Evolutionary conservation across 1,140 invertebrate species (phyloP).

Genomic region (Drosophila melanica): DNA sequence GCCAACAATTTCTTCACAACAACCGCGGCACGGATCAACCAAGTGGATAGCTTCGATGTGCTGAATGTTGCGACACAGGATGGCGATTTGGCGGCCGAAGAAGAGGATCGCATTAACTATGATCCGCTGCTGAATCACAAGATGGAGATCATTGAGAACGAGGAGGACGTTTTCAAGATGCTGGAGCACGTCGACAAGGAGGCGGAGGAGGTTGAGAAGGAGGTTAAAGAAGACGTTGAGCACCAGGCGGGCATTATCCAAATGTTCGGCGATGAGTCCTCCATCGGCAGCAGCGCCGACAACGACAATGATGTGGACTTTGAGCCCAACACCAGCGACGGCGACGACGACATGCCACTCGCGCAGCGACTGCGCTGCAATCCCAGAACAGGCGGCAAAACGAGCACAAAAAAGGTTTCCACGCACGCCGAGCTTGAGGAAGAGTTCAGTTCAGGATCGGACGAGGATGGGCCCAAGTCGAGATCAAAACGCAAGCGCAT

Average conservation of each 20-base stretch:
- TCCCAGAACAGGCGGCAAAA: constrained; percentile 18
- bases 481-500: constrained; percentile 60
- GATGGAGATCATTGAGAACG: constrained; percentile 78
- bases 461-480: constrained; percentile 39
- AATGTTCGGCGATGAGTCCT: constrained; percentile 42
- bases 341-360: constrained; percentile 72
- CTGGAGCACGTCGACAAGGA: constrained; percentile 78
- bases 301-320: constrained; percentile 51
- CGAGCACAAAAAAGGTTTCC: constrained; percentile 11
- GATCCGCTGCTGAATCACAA: constrained; percentile 79
- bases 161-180: constrained; percentile 81
- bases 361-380: constrained; percentile 55
- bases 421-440: constrained; percentile 11
- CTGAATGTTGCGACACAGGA: constrained; percentile 54
- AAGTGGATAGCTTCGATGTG: constrained; percentile 60
- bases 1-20: constrained; percentile 54
- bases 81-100: constrained; percentile 51
- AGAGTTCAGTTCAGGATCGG: constrained; percentile 25
- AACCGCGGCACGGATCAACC: constrained; percentile 12
- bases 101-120: constrained; percentile 76
- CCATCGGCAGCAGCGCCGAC: constrained; percentile 40
- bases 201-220: constrained; percentile 62
- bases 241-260: constrained; percentile 39
- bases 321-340: constrained; percentile 63
- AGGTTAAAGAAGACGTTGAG: constrained; percentile 41